Conservation (phyloP, 2,113 vertebrate genomes). For the Bubo bubo region DNA sequence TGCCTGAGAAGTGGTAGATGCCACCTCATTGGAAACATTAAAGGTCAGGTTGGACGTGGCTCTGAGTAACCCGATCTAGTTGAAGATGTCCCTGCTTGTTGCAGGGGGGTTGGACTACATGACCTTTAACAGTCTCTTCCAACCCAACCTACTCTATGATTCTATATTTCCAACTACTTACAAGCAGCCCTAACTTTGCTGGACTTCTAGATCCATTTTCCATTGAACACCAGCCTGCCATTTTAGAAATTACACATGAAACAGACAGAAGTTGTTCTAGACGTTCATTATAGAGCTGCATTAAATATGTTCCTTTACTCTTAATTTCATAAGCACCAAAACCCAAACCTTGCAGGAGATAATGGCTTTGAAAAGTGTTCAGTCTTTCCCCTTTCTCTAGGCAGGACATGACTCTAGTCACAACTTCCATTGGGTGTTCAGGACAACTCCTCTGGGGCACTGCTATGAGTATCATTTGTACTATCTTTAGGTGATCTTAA, state of each 20-base stretch:
- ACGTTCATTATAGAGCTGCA: not conserved
- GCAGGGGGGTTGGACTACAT: not conserved
- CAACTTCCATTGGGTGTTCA: not conserved
- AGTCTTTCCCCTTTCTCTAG: not conserved
- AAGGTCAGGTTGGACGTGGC: not conserved
- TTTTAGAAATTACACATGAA: not conserved
- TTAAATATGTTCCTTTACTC: not conserved
- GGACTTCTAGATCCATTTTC: not conserved
- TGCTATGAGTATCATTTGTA: not conserved
- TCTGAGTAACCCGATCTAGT: not conserved
- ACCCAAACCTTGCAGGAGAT: not conserved
- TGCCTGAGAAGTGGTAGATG: not conserved
- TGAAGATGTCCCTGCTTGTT: not conserved
- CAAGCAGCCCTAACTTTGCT: not conserved
- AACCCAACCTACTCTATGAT: not conserved
- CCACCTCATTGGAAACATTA: not conserved
- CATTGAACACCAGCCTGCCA: not conserved
- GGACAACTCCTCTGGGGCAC: not conserved
- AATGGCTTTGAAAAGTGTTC: not conserved
- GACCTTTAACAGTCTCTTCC: not conserved
- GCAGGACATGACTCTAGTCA: not conserved
- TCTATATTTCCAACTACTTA: not conserved
- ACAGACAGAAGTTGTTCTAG: not conserved
- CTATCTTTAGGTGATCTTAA: not conserved
- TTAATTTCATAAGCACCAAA: not conserved